Evolutionary conservation across 2,113 vertebrate genomes (phyloP), one percentile per base, ranked within the genome.

Genomic region (Sinocyclocheilus maitianheensis): DNA sequence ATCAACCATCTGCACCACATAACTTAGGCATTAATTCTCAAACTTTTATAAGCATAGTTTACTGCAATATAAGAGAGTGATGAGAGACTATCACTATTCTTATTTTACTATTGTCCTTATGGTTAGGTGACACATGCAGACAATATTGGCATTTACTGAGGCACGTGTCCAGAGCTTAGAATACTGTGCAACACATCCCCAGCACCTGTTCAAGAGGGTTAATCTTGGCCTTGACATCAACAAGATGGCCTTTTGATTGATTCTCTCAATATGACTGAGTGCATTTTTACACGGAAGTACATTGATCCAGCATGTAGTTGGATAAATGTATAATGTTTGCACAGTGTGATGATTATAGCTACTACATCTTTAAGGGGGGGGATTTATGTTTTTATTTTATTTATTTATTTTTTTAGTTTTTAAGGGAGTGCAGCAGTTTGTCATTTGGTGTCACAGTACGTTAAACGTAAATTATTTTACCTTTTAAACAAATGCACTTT

Each of bases 91-190:
- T 69, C 7, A 60, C 77, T 58, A 58, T 78, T 78, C 53, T 46
- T 37, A 40, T 37, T 43, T 82, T 72, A 60, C 24, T 72, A 13
- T n/a, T 72, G 3, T 90, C 74, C 5, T 62, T 40, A 46, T 60
- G 14, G 82, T 89, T 90, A 91, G 88, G 86, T 92, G 91, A 92
- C 84, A 40, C 82, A 60, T 85, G 75, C 34, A 62, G 67, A 84
- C 86, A 88, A 40, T 76, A n/a, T 87, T 67, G 62, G 60, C 40
- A 81, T 46, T 53, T 37, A 78, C 5, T 65, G 84, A 86, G 88
- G 76, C 89, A 91, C 87, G 88, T 89, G 87, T 91, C 79, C 89
- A 90, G 88, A 89, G 87, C 90, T 91, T 87, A 91, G 76, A 62
- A 80, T 85, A 48, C 30, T 86, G 67, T 63, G 88, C 90, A 89